Base-by-base conservation (phyloP, 2,797 vertebrate genomes). In the Podarcis lilfordi region DNA sequence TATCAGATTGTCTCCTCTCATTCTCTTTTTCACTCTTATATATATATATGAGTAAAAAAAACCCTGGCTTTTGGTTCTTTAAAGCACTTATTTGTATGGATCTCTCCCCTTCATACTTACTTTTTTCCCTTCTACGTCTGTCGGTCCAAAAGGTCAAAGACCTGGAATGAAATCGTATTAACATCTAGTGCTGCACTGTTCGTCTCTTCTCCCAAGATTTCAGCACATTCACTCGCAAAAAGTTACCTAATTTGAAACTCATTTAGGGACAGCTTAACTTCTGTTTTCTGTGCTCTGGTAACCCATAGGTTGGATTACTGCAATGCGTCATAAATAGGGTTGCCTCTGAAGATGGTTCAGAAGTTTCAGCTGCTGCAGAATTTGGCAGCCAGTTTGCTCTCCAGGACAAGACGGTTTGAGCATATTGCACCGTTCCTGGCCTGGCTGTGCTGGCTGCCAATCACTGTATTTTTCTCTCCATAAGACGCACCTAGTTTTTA, bases 41-140 rank as follows among this genome's bases (percentile, higher is more conserved):
- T 43, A 43, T 74, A 50, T 71, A n/a, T 25, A 69, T 90, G 64
- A 0, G 8, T 77, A 74, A 87, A 85, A 72, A 89, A 80, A 19
- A 27, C 69, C 91, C 85, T 74, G 86, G 15, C 7, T 80, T 71
- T 37, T 91, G 40, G 27, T 86, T 95, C 40, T 91, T 91, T 94
- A 95, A 95, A 92, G 91, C 92, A 92, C 91, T 88, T 84, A 90
- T 95, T 95, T 95, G 92, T 93, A 91, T 95, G 90, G 91, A 50
- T 91, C 93, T 91, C 3, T 0, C 59, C 85, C 87, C 84, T 87
- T 89, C 43, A 86, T 69, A 91, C 87, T 91, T 92, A 89, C 80
- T 91, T 92, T 94, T 23, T 90, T 40, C 80, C 90, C 87, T 92
- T 94, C 88, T 91, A 74, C 89, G 91, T 94, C 78, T 86, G 87